Evolutionary conservation across 2,797 vertebrate genomes (phyloP).

Genomic region (Harpagifer antarcticus): DNA sequence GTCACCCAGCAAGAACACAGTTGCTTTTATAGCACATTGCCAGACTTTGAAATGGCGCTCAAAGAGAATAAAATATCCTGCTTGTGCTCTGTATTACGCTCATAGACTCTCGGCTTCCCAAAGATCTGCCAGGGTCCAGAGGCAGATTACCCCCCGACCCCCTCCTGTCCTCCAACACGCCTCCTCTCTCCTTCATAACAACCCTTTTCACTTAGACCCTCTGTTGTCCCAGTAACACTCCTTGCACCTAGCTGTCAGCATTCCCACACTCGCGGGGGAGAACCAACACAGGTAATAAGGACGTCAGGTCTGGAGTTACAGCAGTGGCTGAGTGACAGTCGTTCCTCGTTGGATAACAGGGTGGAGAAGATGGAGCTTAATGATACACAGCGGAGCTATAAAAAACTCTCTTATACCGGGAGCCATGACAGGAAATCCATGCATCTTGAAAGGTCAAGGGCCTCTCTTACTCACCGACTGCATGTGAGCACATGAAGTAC

Average conservation of each 20-base stretch:
- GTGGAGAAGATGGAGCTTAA: slow-evolving; percentile 51
- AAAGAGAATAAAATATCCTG: slow-evolving; percentile 25
- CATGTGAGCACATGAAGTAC: slow-evolving; percentile 26
- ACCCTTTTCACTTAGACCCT: slow-evolving; percentile 46
- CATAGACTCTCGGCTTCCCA: background rate
- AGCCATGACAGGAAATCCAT: slow-evolving; percentile 70
- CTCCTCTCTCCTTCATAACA: slow-evolving; percentile 41
- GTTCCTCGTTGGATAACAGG: slow-evolving; percentile 11
- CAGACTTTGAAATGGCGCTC: slow-evolving; percentile 23
- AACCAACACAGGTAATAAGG: slow-evolving; percentile 57
- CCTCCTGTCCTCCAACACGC: background rate
- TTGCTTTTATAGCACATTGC: slow-evolving; percentile 49
- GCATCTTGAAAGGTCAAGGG: slow-evolving; percentile 73
- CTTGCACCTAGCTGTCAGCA: slow-evolving; percentile 43
- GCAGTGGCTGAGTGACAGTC: slow-evolving; percentile 55
- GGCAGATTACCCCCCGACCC: background rate
- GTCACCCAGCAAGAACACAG: slow-evolving; percentile 53
- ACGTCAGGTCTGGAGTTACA: slow-evolving; percentile 40
- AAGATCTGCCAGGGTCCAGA: slow-evolving; percentile 23
- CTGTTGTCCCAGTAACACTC: slow-evolving; percentile 53
- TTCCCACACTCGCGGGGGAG: slow-evolving; percentile 15
- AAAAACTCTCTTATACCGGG: slow-evolving; percentile 49
- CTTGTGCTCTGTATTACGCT: slow-evolving; percentile 6
- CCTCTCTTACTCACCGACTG: slow-evolving; percentile 54
- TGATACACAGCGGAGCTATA: slow-evolving; percentile 55